Evolutionary conservation across 1,140 invertebrate genomes (phyloP), one percentile per base, ranked within the genome.

Genomic region (Sarcophaga bullata): DNA sequence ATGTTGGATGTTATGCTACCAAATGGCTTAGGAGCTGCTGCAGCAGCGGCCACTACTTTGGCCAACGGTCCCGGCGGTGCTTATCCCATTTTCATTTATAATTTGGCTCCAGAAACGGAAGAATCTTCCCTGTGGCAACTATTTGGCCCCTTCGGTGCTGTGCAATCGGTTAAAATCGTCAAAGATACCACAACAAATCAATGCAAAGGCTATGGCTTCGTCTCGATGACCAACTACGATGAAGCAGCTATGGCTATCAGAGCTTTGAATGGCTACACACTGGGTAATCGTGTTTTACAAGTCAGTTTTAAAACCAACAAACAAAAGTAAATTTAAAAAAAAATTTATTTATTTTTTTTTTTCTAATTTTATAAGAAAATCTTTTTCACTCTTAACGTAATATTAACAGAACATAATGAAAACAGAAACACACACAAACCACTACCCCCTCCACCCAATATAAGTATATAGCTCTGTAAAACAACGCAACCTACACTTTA

Each of bases 161-260:
- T 99, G 86, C 97, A 99, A 91, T 98, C 96, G 87, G 98, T 99
- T 84, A 99, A 99, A 92, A 96, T 98, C 85, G 98, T 99, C 87
- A 96, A 98, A 87, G 98, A 99, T 92, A 94, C 97, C 89, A 96
- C 98, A 91, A 98, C 98, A 85, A 98, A 98, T 92, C 99, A 99
- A 92, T 99, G 98, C 94, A 99, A 99, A 93, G 98, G 98, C 85
- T 99, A 99, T 91, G 98, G 98, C 62, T 99, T 99, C 91, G 98
- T 99, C 58, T 99, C 98, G 84, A 99, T 99, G 98, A 98, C 98
- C 90, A 99, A 99, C 91, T 99, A 99, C 91, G 98, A 99, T 89
- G 98, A 99, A 90, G 97, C 98, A 15, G 94, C 98, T 15, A 96
- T 98, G 88, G 98, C 98, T 84, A 99, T 99, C 89, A 96, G 98